Conservation (phyloP, 1,140 invertebrate species). For the Hyphantria cunea region DNA sequence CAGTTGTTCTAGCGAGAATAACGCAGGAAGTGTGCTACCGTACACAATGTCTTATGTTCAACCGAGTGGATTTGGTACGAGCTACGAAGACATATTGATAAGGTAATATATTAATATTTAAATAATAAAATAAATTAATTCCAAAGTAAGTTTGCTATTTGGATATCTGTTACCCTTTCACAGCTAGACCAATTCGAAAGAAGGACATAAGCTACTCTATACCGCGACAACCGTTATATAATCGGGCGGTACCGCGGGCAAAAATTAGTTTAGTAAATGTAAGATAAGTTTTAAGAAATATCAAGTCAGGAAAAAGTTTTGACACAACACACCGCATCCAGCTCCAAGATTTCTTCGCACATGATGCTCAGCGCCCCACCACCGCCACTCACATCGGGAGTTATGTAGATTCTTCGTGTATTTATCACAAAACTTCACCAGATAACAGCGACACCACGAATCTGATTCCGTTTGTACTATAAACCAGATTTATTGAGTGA, state of each 20-base stretch:
- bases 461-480: constrained; percentile 75
- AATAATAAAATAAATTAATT: too few species aligned
- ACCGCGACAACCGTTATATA: too few species aligned
- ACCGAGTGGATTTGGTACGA: constrained; percentile 54
- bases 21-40: constrained; percentile 57
- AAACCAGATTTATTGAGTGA: constrained; percentile 59
- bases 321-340: constrained; percentile 7
- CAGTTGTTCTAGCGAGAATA: constrained; percentile 67
- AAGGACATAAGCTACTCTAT: too few species aligned
- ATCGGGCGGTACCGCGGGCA: too few species aligned
- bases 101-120: too few species aligned
- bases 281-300: too few species aligned
- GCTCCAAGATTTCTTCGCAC: neutral
- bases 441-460: constrained; percentile 74
- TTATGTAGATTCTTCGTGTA: constrained; percentile 74
- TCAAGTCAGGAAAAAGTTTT: too few species aligned
- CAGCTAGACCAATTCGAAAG: too few species aligned
- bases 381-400: constrained; percentile 51
- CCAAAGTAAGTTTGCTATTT: too few species aligned
- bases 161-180: too few species aligned
- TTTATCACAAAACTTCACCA: constrained; percentile 77
- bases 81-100: constrained; percentile 36
- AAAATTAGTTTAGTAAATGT: too few species aligned
- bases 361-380: constrained; percentile 26
- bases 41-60: constrained; percentile 73